phyloP scores from a whole-genome alignment of 2,113 vertebrate genomes.

The Nyctibius bracteatus region DNA sequence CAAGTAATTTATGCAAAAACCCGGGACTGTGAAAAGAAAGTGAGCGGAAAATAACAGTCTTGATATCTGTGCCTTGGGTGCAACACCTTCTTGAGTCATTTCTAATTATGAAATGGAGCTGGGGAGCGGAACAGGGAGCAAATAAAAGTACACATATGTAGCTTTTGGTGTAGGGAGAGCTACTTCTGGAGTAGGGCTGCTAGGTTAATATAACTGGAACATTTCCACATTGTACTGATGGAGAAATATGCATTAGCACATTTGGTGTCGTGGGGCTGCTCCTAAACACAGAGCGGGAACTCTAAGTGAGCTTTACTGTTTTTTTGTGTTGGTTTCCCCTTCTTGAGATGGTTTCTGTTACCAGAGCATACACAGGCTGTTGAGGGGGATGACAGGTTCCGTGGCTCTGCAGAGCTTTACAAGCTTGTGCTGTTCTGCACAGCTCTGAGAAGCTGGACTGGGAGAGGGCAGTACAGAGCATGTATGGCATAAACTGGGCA shows the following conservation, averaged over 20 bases:
- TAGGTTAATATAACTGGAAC: too few species aligned
- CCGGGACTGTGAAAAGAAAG: neutral
- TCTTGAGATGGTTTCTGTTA: neutral
- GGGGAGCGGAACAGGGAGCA: neutral
- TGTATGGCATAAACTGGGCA: neutral
- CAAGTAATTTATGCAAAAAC: neutral
- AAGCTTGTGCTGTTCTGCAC: neutral
- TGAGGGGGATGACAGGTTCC: neutral
- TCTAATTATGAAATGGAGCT: neutral
- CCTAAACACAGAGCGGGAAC: neutral
- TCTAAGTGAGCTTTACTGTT: neutral
- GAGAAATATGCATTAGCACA: accelerated
- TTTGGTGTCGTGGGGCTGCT: neutral
- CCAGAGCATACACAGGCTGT: neutral
- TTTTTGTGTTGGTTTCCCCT: neutral
- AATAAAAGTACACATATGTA: accelerated
- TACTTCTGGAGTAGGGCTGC: neutral
- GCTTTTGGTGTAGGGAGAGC: neutral
- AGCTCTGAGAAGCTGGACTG: neutral
- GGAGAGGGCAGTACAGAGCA: neutral
- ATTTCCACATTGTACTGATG: neutral
- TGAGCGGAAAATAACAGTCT: neutral
- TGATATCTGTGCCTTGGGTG: neutral
- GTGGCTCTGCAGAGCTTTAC: neutral
- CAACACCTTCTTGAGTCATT: neutral